Conservation (phyloP, 2,797 vertebrate genomes). For the Liasis olivaceus region DNA sequence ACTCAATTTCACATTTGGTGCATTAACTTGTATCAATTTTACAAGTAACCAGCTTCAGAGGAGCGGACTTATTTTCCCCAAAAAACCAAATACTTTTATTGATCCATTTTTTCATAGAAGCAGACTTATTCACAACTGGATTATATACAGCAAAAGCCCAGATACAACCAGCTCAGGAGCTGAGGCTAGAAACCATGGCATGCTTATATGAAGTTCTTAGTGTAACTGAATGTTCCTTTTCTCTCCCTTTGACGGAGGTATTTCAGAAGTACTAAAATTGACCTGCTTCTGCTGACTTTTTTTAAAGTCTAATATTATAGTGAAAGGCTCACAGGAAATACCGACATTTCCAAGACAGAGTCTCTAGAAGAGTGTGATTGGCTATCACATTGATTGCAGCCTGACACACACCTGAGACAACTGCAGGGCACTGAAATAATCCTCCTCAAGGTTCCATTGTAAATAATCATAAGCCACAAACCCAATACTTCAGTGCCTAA, state of each 20-base stretch:
- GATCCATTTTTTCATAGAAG: neutral
- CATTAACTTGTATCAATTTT: neutral
- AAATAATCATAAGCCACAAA: neutral
- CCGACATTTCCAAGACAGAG: neutral
- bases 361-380: neutral
- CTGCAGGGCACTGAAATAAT: neutral
- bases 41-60: neutral
- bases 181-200: neutral
- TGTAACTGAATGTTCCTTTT: neutral
- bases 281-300: neutral
- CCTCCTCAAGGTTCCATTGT: no score
- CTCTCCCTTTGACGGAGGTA: neutral
- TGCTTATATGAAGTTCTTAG: neutral
- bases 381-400: neutral
- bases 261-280: neutral
- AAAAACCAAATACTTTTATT: neutral
- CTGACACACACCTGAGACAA: neutral
- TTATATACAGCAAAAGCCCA: neutral
- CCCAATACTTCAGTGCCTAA: neutral
- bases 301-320: neutral
- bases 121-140: neutral
- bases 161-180: no score
- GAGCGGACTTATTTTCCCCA: neutral
- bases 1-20: neutral
- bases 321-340: neutral